These are phyloP conservation scores for Drosophila recens DNA, from an alignment of 2,888 invertebrate genomes.

Conservation along the genomic window DNA sequence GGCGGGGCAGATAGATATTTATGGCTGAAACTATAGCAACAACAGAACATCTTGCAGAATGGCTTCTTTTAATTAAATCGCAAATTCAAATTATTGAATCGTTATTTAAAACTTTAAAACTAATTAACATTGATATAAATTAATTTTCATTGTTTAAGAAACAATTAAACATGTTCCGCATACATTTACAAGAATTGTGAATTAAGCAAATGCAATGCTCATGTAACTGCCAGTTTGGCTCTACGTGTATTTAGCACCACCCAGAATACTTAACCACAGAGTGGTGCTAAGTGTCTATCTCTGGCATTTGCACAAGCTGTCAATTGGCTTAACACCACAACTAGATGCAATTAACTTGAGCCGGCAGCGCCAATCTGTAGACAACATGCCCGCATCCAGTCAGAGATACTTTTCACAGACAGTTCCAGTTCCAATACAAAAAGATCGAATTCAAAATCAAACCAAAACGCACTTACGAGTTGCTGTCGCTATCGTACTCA, in stretches of 20 bases:
- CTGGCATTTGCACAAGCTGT: slow-evolving; percentile 38
- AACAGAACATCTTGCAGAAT: slow-evolving; percentile 5
- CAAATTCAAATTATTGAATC: not conserved
- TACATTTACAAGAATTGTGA: not conserved
- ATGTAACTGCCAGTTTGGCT: slow-evolving; percentile 30
- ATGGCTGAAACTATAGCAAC: slow-evolving; percentile 8
- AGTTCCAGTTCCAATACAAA: not conserved
- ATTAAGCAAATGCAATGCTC: not conserved
- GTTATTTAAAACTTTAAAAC: not conserved
- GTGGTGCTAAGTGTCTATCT: not conserved
- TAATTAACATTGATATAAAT: not conserved
- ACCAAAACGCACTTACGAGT: slow-evolving; percentile 48
- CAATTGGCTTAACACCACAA: slow-evolving; percentile 32
- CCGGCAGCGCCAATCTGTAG: slow-evolving; percentile 30
- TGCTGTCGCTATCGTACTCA: slow-evolving; percentile 44
- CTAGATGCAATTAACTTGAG: slow-evolving; percentile 38
- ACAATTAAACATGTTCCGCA: not conserved
- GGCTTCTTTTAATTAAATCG: slow-evolving; percentile 1
- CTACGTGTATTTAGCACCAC: slow-evolving; percentile 1
- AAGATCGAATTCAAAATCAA: slow-evolving; percentile 23
- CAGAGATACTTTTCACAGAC: not conserved
- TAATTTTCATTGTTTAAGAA: not conserved
- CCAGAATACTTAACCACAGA: slow-evolving; percentile 1
- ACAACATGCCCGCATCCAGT: not conserved
- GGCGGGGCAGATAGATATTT: not conserved